These are phyloP conservation scores for Tetragonisca angustula DNA, from an alignment of 2,888 invertebrate species.

Conservation along the genomic window DNA sequence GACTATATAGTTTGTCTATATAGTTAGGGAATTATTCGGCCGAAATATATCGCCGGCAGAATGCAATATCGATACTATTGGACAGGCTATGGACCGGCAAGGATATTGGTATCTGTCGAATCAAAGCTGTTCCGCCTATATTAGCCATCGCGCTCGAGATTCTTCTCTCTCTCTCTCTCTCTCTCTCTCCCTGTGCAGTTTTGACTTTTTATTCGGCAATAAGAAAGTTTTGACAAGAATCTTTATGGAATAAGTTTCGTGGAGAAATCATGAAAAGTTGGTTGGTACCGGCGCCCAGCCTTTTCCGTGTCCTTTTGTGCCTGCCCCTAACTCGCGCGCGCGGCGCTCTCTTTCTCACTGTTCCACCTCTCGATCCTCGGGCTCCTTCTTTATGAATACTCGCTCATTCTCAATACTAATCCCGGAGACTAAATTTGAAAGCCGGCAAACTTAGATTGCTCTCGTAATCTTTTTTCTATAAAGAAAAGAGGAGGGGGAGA, in stretches of 20 bases:
- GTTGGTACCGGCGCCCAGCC: slow-evolving; percentile 33
- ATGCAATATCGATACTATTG: slow-evolving; percentile 69
- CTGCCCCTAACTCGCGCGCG: slow-evolving; percentile 1
- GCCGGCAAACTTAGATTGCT: slow-evolving; percentile 58
- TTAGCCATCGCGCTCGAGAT: slow-evolving; percentile 33
- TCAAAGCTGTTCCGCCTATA: slow-evolving; percentile 62
- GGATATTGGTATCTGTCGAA: slow-evolving; percentile 55
- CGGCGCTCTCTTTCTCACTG: not conserved
- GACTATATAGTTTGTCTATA: not conserved
- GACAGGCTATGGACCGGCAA: slow-evolving; percentile 25
- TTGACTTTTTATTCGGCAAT: slow-evolving; percentile 77
- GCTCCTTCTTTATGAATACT: slow-evolving; percentile 31
- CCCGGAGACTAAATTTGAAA: slow-evolving; percentile 46
- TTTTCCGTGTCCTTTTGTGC: slow-evolving; percentile 55
- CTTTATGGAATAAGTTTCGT: slow-evolving; percentile 79
- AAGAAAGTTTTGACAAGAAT: slow-evolving; percentile 79
- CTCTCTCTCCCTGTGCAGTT: slow-evolving; percentile 39
- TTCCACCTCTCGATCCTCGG: slow-evolving; percentile 21
- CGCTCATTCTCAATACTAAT: slow-evolving; percentile 57
- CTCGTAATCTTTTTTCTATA: slow-evolving; percentile 21
- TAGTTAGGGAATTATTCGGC: slow-evolving; percentile 12
- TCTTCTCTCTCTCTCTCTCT: slow-evolving; percentile 1
- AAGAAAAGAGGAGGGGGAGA: not conserved
- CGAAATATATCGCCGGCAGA: slow-evolving; percentile 43
- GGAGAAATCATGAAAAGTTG: slow-evolving; percentile 62